Conservation (phyloP, 1,140 invertebrate species). For the Maniola jurtina region DNA sequence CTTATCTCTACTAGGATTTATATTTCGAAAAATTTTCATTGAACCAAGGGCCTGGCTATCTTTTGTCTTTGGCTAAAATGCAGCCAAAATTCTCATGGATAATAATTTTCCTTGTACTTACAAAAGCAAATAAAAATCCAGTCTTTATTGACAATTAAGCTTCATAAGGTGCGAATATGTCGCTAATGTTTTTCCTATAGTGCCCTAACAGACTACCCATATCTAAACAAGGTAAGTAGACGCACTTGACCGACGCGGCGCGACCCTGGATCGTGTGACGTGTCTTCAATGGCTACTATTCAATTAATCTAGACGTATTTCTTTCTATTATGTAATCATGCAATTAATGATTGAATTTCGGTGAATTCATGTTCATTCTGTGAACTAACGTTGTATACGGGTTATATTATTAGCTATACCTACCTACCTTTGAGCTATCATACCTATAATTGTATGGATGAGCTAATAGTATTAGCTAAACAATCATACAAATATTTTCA, state of each 20-base stretch:
- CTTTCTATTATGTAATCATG: slow-evolving; percentile 20
- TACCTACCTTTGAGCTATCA: too few species aligned
- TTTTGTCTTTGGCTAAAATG: neutral
- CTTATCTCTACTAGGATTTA: too few species aligned
- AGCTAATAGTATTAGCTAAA: too few species aligned
- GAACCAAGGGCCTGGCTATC: too few species aligned
- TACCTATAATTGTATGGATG: too few species aligned
- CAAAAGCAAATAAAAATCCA: neutral
- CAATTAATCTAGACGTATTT: neutral
- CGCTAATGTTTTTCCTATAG: slow-evolving; percentile 33
- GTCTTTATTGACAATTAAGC: slow-evolving; percentile 15
- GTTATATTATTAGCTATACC: too few species aligned
- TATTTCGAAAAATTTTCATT: too few species aligned
- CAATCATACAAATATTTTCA: too few species aligned
- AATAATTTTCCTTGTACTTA: neutral
- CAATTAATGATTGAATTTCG: too few species aligned
- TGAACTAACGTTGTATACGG: too few species aligned
- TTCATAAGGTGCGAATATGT: slow-evolving; percentile 18
- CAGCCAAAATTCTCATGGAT: slow-evolving; percentile 10
- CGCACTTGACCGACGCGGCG: slow-evolving; percentile 48
- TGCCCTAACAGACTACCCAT: slow-evolving; percentile 26
- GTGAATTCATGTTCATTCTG: too few species aligned
- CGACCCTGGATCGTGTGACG: slow-evolving; percentile 35
- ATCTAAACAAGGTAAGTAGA: slow-evolving; percentile 47
- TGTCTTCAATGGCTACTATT: slow-evolving; percentile 18